phyloP scores from a whole-genome alignment of 1,140 invertebrate genomes.

The Leptonema lineaticorne region DNA sequence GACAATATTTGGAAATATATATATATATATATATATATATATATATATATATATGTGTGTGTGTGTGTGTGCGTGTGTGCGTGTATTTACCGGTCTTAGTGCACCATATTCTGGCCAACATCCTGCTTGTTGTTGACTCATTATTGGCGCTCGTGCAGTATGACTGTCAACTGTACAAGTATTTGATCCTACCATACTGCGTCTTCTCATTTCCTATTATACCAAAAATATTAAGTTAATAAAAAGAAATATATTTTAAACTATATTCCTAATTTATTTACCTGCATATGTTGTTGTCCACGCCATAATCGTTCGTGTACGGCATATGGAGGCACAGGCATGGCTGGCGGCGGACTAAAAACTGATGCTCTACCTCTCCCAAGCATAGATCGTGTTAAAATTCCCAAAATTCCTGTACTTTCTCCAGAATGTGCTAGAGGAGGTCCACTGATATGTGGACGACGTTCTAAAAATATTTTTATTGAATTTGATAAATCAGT shows the following conservation, averaged over 20 bases:
- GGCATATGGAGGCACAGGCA: conserved; percentile 65
- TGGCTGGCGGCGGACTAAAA: conserved; percentile 41
- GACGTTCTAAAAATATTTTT: conserved; percentile 11
- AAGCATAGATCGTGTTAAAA: conserved; percentile 33
- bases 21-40: too few relatives aligned
- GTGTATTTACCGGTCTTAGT: conserved; percentile 31
- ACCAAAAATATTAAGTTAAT: neutral
- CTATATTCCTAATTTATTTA: conserved; percentile 32
- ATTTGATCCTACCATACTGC: conserved; percentile 55
- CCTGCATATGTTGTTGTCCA: conserved; percentile 69
- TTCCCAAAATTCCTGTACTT: conserved; percentile 14
- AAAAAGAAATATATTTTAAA: neutral
- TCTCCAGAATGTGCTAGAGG: conserved; percentile 33
- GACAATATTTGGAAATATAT: too few relatives aligned
- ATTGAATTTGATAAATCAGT: neutral
- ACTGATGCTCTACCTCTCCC: conserved; percentile 12
- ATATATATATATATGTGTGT: too few relatives aligned
- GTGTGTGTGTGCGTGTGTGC: too few relatives aligned
- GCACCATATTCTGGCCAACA: conserved; percentile 17
- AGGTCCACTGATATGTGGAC: conserved; percentile 16
- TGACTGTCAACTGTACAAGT: conserved; percentile 25
- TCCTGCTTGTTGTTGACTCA: conserved; percentile 19
- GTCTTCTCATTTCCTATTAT: conserved; percentile 60
- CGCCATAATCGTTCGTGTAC: conserved; percentile 73
- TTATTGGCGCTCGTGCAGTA: neutral